Evolutionary conservation across 2,113 vertebrate genomes (phyloP).

Genomic region (Otocyon megalotis): DNA sequence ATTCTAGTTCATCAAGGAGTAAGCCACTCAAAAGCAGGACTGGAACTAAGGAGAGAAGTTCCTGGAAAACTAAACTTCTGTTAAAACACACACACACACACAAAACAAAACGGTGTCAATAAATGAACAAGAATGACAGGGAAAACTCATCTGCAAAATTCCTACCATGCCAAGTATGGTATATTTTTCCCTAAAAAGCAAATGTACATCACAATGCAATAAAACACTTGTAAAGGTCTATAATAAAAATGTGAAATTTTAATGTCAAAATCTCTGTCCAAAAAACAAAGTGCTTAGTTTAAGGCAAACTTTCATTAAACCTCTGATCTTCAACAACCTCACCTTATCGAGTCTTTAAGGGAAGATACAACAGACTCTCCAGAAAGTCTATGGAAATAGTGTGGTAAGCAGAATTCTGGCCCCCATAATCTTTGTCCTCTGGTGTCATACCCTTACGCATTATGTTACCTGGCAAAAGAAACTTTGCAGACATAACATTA

Average conservation of each 20-base stretch:
- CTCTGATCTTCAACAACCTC: neutral
- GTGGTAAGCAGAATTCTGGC: neutral
- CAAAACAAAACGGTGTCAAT: neutral
- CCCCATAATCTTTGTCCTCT: neutral
- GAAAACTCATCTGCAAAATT: neutral
- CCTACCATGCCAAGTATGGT: neutral
- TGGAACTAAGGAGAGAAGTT: neutral
- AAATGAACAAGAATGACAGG: neutral
- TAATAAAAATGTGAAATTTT: slow-evolving; percentile 34
- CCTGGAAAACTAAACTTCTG: neutral
- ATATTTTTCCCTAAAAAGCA: neutral
- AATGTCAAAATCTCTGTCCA: neutral
- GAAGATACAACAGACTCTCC: neutral
- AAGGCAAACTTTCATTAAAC: neutral
- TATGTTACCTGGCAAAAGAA: neutral
- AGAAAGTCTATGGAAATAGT: no score
- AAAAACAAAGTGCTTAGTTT: slow-evolving; percentile 23
- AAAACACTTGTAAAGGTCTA: neutral
- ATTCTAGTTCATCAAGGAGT: neutral
- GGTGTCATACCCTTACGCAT: neutral
- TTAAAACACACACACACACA: neutral
- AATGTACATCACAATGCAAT: neutral
- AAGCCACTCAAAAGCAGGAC: neutral
- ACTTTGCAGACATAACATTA: neutral
- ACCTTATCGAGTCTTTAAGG: neutral